These are phyloP conservation scores for Periophthalmodon schlosseri DNA, from an alignment of 2,113 vertebrate genomes.

Conservation along the genomic window DNA sequence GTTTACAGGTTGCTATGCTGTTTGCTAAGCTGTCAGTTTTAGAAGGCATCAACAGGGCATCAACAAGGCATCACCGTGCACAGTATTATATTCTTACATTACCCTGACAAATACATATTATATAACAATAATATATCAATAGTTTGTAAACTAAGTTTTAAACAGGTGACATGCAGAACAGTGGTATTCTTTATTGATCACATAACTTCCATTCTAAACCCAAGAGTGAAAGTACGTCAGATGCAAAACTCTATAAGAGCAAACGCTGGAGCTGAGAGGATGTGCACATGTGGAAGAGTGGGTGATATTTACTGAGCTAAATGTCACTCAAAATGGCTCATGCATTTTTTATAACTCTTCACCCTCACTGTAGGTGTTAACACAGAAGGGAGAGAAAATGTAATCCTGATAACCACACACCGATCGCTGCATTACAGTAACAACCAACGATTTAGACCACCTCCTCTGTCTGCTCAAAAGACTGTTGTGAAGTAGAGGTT, in stretches of 20 bases:
- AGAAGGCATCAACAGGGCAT: too few relatives aligned
- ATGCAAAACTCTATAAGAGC: neutral
- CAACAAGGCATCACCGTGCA: too few relatives aligned
- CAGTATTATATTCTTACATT: too few relatives aligned
- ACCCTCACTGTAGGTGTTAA: conserved; percentile 1
- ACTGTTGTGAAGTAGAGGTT: too few relatives aligned
- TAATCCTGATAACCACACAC: neutral
- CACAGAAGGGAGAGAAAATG: neutral
- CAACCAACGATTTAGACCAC: neutral
- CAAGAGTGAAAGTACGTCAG: neutral
- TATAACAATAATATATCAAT: too few relatives aligned
- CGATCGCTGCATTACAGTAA: neutral
- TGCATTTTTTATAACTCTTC: neutral
- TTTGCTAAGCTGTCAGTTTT: too few relatives aligned
- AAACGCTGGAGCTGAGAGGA: neutral
- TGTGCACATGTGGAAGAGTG: neutral
- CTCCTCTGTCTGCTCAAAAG: neutral
- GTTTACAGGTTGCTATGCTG: too few relatives aligned
- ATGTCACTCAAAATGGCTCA: conserved; percentile 7
- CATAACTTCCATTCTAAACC: neutral
- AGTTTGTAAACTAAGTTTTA: neutral
- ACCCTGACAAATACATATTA: too few relatives aligned
- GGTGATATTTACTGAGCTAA: conserved; percentile 9
- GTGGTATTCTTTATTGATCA: neutral
- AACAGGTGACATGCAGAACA: neutral